phyloP scores from a whole-genome alignment of 2,113 vertebrate genomes.

The Leucoraja erinaceus region DNA sequence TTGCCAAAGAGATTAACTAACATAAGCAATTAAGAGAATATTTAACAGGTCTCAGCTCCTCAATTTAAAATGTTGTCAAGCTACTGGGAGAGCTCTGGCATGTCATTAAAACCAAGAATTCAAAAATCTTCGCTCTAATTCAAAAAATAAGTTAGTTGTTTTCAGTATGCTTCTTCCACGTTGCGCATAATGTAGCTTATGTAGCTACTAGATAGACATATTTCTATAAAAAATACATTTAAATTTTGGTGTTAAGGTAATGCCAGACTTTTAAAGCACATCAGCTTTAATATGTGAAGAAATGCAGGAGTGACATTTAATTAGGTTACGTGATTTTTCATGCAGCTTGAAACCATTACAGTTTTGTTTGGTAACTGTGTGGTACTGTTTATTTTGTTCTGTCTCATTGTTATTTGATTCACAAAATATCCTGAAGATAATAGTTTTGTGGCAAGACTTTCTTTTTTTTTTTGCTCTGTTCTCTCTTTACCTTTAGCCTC shows the following conservation, averaged over 20 bases:
- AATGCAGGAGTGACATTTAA: neutral
- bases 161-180: neutral
- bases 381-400: neutral
- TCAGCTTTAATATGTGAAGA: neutral
- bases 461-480: neutral
- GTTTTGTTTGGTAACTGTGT: neutral
- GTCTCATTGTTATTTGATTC: neutral
- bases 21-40: neutral
- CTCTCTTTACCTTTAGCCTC: neutral
- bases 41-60: neutral
- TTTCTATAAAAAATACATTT: neutral
- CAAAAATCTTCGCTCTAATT: neutral
- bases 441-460: neutral
- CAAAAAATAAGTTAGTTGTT: neutral
- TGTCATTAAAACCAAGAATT: neutral
- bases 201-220: too few species aligned
- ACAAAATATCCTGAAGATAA: neutral
- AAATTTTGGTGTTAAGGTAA: neutral
- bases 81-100: neutral
- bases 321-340: neutral
- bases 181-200: neutral
- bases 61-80: neutral
- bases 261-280: conserved; percentile 1
- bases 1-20: neutral
- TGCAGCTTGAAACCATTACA: neutral